Conservation (phyloP, 2,113 vertebrate genomes). For the Istiophorus platypterus region DNA sequence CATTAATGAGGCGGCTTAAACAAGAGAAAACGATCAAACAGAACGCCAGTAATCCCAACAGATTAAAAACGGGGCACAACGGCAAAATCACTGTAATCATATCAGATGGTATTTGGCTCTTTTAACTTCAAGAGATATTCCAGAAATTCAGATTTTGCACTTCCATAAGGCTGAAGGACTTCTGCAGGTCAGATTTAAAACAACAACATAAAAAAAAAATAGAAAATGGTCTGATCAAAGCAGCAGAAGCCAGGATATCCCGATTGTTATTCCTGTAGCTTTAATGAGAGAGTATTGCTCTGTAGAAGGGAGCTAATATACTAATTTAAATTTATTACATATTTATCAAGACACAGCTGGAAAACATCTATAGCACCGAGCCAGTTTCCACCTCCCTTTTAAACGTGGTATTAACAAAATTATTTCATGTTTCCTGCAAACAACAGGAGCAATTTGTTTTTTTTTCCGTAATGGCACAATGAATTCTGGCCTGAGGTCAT, state of each 20-base stretch:
- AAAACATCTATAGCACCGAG: conserved; percentile 12
- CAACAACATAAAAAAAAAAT: no score
- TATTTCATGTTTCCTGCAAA: conserved; percentile 10
- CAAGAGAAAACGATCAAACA: no score
- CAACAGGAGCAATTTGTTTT: background rate
- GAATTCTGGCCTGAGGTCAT: conserved; percentile 1
- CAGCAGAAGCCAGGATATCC: no score
- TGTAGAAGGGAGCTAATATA: conserved; percentile 20
- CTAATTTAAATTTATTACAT: conserved; percentile 42
- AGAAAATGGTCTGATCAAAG: no score
- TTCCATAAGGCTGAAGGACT: background rate
- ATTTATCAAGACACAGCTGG: conserved; percentile 53
- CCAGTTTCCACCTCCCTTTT: background rate
- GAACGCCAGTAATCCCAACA: no score
- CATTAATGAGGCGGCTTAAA: no score
- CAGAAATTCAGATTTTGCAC: no score
- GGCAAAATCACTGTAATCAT: background rate
- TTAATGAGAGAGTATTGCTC: background rate
- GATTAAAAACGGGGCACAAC: background rate
- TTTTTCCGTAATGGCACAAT: background rate
- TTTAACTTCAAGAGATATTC: background rate
- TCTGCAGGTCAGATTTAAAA: no score
- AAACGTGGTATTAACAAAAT: background rate
- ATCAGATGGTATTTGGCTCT: background rate
- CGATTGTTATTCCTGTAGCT: no score